Base-by-base conservation (phyloP, 2,888 invertebrate genomes). In the Hypselothyrea guttata region DNA sequence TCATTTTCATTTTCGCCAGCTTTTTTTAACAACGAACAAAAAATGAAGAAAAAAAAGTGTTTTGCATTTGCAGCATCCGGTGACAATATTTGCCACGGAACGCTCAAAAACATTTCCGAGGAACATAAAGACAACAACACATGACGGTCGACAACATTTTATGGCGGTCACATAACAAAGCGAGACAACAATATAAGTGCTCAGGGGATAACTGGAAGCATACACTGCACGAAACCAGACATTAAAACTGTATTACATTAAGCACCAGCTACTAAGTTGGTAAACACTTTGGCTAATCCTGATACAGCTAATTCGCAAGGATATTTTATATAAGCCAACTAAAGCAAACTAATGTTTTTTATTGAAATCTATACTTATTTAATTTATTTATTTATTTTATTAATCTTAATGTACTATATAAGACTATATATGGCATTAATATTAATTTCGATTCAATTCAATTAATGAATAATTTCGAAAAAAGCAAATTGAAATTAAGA, bases 11-110 rank as follows among this genome's bases (percentile, higher is more conserved):
- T 83, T 22, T 83, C 42, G 57, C 57, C 46, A 58, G 61, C 46
- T 16, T 28, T 27, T 40, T 60, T 77, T 72, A 73, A 84, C 55
- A 44, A 62, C 73, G 63, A 64, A 18, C 16, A 55, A 22, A 44
- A 61, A 78, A 62, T 55, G 46, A 62, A 75, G 64, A 64, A 18
- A 18, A 55, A 42, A 61, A 75, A 66, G 57, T 63, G 70, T 84
- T 76, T 81, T 81, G 84, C 81, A 81, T 81, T 81, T 81, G 75
- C 86, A 81, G 81, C 86, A 84, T 83, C 84, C 85, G 81, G 76
- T 62, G 71, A 75, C 75, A 78, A 71, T 70, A 67, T 73, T 56
- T 41, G 69, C 57, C 48, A 54, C 57, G 54, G 42, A 47, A 42
- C 54, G 52, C 60, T 22, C 22, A 22, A 68, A 63, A 66, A 69